Evolutionary conservation across 2,797 vertebrate species (phyloP), one percentile per base, ranked within the genome.

Genomic region (Pyrocephalus nanus): DNA sequence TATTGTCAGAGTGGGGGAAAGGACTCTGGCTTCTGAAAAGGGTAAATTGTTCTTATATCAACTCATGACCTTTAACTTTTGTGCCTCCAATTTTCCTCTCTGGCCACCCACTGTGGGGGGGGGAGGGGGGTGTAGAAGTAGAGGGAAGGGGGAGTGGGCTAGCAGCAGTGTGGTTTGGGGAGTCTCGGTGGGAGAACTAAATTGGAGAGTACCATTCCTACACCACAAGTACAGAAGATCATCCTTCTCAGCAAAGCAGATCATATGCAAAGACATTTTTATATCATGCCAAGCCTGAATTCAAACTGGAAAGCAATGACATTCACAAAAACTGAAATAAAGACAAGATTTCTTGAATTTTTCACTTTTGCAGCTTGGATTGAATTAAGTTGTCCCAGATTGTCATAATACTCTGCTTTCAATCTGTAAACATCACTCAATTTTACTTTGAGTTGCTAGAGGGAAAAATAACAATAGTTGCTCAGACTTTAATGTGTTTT

Each of bases 71-170:
- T 82, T 47, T 70, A 29, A 8, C 13, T 57, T 70, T 64, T 69
- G 2, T 26, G 9, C 9, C 27, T 43, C 27, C 29, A 64, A 0
- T 26, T 76, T 12, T 64, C 23, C 11, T 70, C 23, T 57, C 38
- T 48, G 43, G 7, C 5, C 5, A 1, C 9, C 9, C 2, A 6
- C 26, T 43, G 43, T 34, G 50, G 43, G 15, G 8, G 23, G 16
- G 2, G 3, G n/a, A n/a, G n/a, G 6, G 12, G 2, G 17, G 3
- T 0, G 0, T 4, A 26, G 23, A 64, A 4, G 15, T 26, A 23
- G 29, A 6, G 8, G 4, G 23, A 9, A 64, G 38, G 20, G 21
- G 8, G 9, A 38, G 6, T 4, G 55, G 22, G 3, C 0, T 0
- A 58, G 12, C 10, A 29, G 16, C 13, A 75, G 9, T 7, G 32